Percentiles rank a stretch among this genome's conserved stretches.
phyloP scores from a whole-genome alignment of 2,113 vertebrate species.

The Pimephales promelas region DNA sequence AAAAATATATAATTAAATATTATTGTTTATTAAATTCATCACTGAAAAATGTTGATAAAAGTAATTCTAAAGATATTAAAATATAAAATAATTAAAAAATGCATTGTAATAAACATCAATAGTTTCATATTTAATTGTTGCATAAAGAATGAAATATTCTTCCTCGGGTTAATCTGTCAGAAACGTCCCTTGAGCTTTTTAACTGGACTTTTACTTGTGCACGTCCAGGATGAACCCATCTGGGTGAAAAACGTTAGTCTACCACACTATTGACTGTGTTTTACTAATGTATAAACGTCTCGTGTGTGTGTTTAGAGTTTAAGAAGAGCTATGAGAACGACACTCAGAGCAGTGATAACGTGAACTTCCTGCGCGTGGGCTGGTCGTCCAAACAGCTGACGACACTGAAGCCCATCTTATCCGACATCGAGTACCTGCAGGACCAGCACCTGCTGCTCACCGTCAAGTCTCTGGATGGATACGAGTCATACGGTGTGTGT shows the following conservation, averaged over 20 bases:
- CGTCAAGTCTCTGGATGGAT: slow-evolving; percentile 93
- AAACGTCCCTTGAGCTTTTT: neutral
- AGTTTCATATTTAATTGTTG: neutral
- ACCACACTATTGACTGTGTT: too few species aligned
- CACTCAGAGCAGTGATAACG: slow-evolving; percentile 93
- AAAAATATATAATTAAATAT: too few species aligned
- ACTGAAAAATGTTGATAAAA: too few species aligned
- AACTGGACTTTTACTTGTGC: too few species aligned
- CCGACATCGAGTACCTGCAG: slow-evolving; percentile 95
- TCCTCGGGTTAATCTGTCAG: too few species aligned
- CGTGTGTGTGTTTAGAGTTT: slow-evolving; percentile 77
- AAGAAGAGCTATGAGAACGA: slow-evolving; percentile 98
- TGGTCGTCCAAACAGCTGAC: slow-evolving; percentile 95
- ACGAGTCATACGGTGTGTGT: slow-evolving; percentile 88
- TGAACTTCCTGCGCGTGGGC: slow-evolving; percentile 95
- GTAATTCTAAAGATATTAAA: too few species aligned
- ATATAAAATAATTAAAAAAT: too few species aligned
- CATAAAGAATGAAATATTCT: neutral
- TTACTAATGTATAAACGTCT: too few species aligned
- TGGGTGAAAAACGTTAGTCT: too few species aligned
- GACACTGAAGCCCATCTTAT: slow-evolving; percentile 94
- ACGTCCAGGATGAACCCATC: too few species aligned
- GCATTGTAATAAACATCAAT: too few species aligned
- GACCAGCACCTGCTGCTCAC: slow-evolving; percentile 96
- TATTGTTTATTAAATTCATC: too few species aligned